Percentiles rank a stretch among this genome's conserved stretches.
These are phyloP conservation scores for Pseudomugil tenellus DNA, from an alignment of 2,797 vertebrate genomes.

Conservation along the genomic window DNA sequence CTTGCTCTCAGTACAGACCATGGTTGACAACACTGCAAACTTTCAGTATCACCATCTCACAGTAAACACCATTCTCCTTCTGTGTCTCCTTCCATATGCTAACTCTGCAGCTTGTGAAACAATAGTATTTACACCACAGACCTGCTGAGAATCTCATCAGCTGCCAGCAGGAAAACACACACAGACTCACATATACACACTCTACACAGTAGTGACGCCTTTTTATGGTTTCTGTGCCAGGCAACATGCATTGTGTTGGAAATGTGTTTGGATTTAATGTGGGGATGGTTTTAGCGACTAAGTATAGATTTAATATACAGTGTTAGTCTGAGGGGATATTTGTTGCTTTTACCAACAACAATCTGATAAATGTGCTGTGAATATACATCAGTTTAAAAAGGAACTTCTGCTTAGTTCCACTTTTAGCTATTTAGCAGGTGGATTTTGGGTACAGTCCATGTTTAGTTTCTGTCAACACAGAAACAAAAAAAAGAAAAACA, in stretches of 20 bases:
- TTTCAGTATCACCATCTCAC: constrained; percentile 41
- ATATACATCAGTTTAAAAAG: constrained; percentile 6
- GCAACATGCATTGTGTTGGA: constrained; percentile 23
- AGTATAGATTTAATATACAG: constrained; percentile 25
- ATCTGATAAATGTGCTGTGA: neutral
- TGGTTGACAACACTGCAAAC: constrained; percentile 56
- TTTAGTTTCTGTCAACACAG: too few relatives aligned
- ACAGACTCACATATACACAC: constrained; percentile 13
- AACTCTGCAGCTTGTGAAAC: constrained; percentile 64
- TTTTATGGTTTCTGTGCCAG: constrained; percentile 24
- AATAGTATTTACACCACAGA: constrained; percentile 72
- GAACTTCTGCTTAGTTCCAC: constrained; percentile 14
- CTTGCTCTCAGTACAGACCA: constrained; percentile 29
- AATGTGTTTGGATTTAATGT: constrained; percentile 23
- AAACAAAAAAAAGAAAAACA: too few relatives aligned
- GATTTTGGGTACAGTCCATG: neutral
- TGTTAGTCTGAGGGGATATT: constrained; percentile 1
- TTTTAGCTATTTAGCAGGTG: neutral
- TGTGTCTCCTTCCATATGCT: constrained; percentile 21
- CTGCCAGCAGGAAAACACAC: constrained; percentile 68
- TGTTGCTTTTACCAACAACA: constrained; percentile 11
- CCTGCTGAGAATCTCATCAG: constrained; percentile 58
- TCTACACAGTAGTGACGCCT: constrained; percentile 29
- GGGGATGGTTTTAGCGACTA: constrained; percentile 8
- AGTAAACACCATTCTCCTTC: constrained; percentile 39